Evolutionary conservation across 1,140 invertebrate genomes (phyloP).

Genomic region (Pseudobourletiella spinata): DNA sequence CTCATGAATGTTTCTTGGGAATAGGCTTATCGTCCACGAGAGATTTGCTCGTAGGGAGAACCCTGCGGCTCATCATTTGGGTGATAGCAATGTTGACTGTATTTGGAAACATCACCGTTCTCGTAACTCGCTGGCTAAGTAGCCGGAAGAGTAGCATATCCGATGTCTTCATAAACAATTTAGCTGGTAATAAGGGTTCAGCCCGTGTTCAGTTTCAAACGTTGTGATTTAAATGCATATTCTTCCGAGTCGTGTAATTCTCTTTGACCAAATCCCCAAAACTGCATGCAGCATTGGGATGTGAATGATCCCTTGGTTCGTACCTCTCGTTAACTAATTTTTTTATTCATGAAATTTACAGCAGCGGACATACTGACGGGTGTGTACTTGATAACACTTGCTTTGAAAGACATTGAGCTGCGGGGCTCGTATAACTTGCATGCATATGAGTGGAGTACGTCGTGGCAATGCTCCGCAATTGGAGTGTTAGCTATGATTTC

Average conservation of each 20-base stretch:
- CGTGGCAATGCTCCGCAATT: constrained; percentile 53
- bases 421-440: constrained; percentile 54
- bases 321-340: no score
- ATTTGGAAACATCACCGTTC: constrained; percentile 56
- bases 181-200: constrained; percentile 48
- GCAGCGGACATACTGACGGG: constrained; percentile 72
- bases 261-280: no score
- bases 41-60: constrained; percentile 53
- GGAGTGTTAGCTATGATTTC: constrained; percentile 60
- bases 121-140: constrained; percentile 51
- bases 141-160: constrained; percentile 39
- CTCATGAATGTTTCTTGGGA: no score
- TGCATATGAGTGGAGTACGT: constrained; percentile 58
- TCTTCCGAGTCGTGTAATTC: no score
- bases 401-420: constrained; percentile 54
- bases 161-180: constrained; percentile 56
- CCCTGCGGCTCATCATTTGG: constrained; percentile 60
- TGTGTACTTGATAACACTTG: constrained; percentile 62
- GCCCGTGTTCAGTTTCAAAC: neutral
- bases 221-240: neutral
- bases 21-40: constrained; percentile 55
- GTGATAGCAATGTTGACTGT: constrained; percentile 58
- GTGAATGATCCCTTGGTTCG: no score
- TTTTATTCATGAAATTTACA: no score
- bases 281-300: no score